These are phyloP conservation scores for Pogonognathellus flavescens DNA, from an alignment of 1,140 invertebrate genomes.

Conservation along the genomic window DNA sequence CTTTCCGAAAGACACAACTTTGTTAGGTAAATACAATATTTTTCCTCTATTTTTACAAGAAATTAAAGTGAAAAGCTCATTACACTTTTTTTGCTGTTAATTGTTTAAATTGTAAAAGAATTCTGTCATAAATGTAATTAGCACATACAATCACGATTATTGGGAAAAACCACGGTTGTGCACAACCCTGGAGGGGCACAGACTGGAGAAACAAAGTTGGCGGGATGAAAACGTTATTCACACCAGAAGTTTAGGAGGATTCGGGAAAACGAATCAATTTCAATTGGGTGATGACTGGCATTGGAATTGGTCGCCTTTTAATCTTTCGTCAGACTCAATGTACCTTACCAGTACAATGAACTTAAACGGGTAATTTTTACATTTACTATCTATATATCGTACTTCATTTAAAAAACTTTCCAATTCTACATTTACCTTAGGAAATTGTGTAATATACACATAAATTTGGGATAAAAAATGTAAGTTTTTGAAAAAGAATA, in stretches of 20 bases:
- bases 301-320: background rate
- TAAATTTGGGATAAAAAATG: no score
- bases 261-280: background rate
- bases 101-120: background rate
- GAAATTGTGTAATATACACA: no score
- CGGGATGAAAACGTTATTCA: background rate
- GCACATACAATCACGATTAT: conserved; percentile 8
- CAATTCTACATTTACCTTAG: no score
- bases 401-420: no score
- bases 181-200: no score
- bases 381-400: no score
- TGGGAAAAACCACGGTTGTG: background rate
- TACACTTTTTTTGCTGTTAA: background rate
- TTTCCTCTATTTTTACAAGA: background rate
- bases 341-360: background rate
- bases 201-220: no score
- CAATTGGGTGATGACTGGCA: background rate
- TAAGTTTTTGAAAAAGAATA: no score
- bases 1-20: no score
- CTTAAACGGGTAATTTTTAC: no score
- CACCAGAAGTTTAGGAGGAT: background rate
- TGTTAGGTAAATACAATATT: no score
- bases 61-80: background rate
- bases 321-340: background rate
- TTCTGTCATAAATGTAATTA: background rate